phyloP scores from a whole-genome alignment of 2,797 vertebrate species.

The Paramormyrops hopkinsi region DNA sequence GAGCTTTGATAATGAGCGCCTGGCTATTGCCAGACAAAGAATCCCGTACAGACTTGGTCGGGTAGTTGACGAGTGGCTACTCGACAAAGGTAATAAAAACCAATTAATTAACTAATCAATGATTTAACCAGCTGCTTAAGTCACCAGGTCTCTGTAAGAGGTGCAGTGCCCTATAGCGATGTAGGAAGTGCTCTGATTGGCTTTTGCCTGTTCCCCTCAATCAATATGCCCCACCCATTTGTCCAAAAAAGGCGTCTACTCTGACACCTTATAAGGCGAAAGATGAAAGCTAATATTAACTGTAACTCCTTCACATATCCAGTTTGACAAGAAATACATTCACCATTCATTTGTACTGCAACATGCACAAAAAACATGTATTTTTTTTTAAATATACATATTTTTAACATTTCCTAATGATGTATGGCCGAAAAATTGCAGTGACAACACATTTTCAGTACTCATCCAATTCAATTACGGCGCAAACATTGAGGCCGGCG shows the following conservation, averaged over 20 bases:
- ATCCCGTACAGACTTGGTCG: slow-evolving; percentile 99
- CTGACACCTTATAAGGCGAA: background rate
- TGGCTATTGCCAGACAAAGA: slow-evolving; percentile 99
- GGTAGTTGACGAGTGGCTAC: slow-evolving; percentile 99
- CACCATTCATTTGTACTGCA: background rate
- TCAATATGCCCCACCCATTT: background rate
- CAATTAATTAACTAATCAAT: slow-evolving; percentile 75
- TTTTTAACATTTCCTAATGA: background rate
- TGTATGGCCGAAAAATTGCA: background rate
- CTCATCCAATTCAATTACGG: background rate
- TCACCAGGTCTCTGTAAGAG: slow-evolving; percentile 57
- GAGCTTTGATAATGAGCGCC: slow-evolving; percentile 98
- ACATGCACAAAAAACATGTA: background rate
- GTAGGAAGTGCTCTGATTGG: slow-evolving; percentile 31
- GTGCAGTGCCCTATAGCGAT: slow-evolving; percentile 68
- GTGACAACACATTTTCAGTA: background rate
- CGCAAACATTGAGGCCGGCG: too few species aligned
- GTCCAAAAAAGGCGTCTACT: background rate
- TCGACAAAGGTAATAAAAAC: slow-evolving; percentile 99
- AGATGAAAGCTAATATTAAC: background rate
- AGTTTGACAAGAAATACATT: background rate
- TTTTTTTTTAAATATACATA: background rate
- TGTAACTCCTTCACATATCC: background rate
- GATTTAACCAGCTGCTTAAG: slow-evolving; percentile 63
- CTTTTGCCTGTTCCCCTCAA: background rate